A percentile compares a stretch with the other conserved stretches of the same genome.
phyloP scores from a whole-genome alignment of 2,113 vertebrate species.

The Hystrix brachyura region DNA sequence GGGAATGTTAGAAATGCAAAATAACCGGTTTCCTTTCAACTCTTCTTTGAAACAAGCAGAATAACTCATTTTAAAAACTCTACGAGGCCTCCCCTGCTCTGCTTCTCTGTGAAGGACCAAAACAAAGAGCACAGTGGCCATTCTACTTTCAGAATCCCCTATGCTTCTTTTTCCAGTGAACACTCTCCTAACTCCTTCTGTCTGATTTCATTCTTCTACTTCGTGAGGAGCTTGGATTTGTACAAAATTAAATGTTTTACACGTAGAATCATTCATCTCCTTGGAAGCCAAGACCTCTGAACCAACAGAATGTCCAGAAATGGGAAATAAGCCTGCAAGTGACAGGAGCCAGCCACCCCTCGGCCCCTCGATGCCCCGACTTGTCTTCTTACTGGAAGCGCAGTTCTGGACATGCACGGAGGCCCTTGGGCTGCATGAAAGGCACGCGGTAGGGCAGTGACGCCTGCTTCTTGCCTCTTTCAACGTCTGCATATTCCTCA shows the following conservation, averaged over 20 bases:
- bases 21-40: not conserved
- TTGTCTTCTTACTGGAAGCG: not conserved
- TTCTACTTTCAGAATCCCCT: not conserved
- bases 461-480: not conserved
- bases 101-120: not conserved
- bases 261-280: not conserved
- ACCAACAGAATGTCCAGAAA: not conserved
- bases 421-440: not conserved
- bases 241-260: not conserved
- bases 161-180: not conserved
- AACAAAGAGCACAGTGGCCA: not conserved
- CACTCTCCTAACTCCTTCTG: not conserved
- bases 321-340: not conserved
- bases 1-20: not conserved
- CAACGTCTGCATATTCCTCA: not conserved
- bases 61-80: not conserved
- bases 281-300: not conserved
- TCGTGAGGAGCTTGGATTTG: not conserved
- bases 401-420: not conserved
- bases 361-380: not conserved
- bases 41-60: not conserved
- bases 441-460: too few species aligned
- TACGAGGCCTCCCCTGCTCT: not conserved
- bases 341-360: not conserved
- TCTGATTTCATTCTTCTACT: not conserved